Base-by-base conservation (phyloP, 2,113 vertebrate genomes). In the Apus apus region DNA sequence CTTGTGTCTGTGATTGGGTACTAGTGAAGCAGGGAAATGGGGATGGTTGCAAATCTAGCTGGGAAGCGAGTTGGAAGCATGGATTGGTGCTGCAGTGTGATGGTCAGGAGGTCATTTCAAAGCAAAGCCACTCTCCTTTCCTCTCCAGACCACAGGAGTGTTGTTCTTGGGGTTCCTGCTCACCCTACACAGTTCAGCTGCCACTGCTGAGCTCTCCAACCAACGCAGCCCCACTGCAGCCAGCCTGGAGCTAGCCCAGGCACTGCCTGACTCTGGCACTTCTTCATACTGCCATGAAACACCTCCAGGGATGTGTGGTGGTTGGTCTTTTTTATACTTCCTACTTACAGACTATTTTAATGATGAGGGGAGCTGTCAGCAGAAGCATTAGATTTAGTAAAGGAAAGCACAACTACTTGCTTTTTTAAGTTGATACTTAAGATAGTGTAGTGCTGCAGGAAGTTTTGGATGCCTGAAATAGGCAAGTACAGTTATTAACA, bases 131-230 rank as follows among this genome's bases (percentile, higher is more conserved):
- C 27, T 56, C 53, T 29, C 45, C 58, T 38, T 36, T 6, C 18
- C 46, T 70, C 17, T 26, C 17, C 16, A 3, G 74, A 81, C 27
- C 10, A 1, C 9, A 1, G 4, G 21, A 50, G 7, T 13, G 0
- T 15, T 45, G 29, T 53, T 57, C 30, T 36, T 36, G 1, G 4
- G 34, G 48, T 34, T 51, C 0, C 17, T 13, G 54, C 45, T 56
- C 3, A 26, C 48, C 11, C 5, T 15, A 48, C 23, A 54, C 1
- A 3, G 6, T 48, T 60, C 54, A n/a, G 32, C 65, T 70, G 56
- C 62, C 15, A 1, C 4, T 9, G 16, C 15, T 8, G 0, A 1
- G 22, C 67, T 68, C 68, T 61, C 40, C 56, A 36, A 9, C 48
- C 45, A 45, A 4, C 62, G 8, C 23, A 15, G 51, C 64, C 20